Base-by-base conservation (phyloP, 2,888 invertebrate species). In the Strigamia transsilvanica region DNA sequence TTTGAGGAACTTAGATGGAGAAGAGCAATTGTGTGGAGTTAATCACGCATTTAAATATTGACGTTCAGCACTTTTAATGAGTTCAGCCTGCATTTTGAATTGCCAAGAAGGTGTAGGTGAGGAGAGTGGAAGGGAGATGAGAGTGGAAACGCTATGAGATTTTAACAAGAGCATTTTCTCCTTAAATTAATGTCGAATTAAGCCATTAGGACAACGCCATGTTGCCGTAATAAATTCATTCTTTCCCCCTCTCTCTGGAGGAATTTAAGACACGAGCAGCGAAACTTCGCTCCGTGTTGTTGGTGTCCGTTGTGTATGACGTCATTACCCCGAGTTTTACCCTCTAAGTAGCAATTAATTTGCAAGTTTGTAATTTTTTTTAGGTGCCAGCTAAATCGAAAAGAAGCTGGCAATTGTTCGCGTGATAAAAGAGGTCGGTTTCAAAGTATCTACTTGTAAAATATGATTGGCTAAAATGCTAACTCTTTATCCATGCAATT, bases 141-240 rank as follows among this genome's bases (percentile, higher is more conserved):
- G 73, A 73, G 32, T 27, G 32, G 32, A 27, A 73, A n/a, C 73
- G 73, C 27, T 73, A 73, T 32, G 73, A 73, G 73, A 73, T 73
- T 73, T 73, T 73, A 73, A 73, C 73, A 73, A 73, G 73, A 73
- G 73, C 73, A 73, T 73, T 73, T 73, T 73, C 73, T 73, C 73
- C 27, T 73, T 73, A 73, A 73, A 73, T 73, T 73, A 73, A 73
- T 73, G 73, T 73, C 73, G 73, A 73, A 73, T 73, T 73, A 73
- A 73, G 73, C 73, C 73, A 73, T 73, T 73, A 73, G 73, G 73
- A 73, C 73, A 73, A 73, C 73, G 32, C 32, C 73, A 73, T 73
- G 73, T 73, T 73, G 73, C 73, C 73, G 32, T 73, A 73, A 73
- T 73, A 73, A 73, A 73, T 73, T 73, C 73, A 73, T 73, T 73